Percentiles rank a stretch among this genome's conserved stretches.
Evolutionary conservation across 1,140 invertebrate genomes (phyloP).

Genomic region (Thaumetopoea pityocampa): DNA sequence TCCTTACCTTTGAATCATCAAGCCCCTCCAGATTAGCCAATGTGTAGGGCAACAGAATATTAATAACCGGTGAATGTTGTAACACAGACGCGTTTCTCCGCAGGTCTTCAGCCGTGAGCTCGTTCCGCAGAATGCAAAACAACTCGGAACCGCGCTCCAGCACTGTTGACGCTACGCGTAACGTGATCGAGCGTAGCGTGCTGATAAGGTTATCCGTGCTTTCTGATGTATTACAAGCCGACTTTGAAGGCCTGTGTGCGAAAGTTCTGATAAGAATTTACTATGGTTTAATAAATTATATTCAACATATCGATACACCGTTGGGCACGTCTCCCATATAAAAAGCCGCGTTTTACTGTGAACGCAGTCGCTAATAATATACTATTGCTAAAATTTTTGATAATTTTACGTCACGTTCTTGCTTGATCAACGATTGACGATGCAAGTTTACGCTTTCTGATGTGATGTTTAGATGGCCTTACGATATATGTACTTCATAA

Average conservation of each 20-base stretch:
- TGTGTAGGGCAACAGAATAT: conserved; percentile 52
- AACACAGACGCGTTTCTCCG: conserved; percentile 39
- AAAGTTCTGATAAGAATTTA: conserved; percentile 5
- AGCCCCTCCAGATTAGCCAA: conserved; percentile 55
- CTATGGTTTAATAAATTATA: too few relatives aligned
- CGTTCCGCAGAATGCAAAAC: conserved; percentile 43
- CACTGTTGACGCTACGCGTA: conserved; percentile 41
- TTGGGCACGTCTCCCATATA: too few relatives aligned
- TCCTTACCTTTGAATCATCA: conserved; percentile 59
- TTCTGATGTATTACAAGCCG: conserved; percentile 24
- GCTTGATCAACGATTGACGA: too few relatives aligned
- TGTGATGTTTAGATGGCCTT: too few relatives aligned
- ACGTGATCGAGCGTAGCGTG: conserved; percentile 35
- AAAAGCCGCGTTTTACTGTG: too few relatives aligned
- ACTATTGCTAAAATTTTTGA: too few relatives aligned
- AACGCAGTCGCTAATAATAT: too few relatives aligned
- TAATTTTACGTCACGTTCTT: too few relatives aligned
- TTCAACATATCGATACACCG: too few relatives aligned
- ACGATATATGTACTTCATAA: too few relatives aligned
- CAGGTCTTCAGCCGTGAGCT: conserved; percentile 50
- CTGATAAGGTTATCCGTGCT: conserved; percentile 33
- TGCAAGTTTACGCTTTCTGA: too few relatives aligned
- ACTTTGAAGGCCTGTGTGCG: conserved; percentile 29
- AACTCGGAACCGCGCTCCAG: conserved; percentile 44
- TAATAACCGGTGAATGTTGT: conserved; percentile 49